A percentile compares a stretch with the other conserved stretches of the same genome.
Conservation (phyloP, 2,888 invertebrate species). For the Cantharis rustica region DNA sequence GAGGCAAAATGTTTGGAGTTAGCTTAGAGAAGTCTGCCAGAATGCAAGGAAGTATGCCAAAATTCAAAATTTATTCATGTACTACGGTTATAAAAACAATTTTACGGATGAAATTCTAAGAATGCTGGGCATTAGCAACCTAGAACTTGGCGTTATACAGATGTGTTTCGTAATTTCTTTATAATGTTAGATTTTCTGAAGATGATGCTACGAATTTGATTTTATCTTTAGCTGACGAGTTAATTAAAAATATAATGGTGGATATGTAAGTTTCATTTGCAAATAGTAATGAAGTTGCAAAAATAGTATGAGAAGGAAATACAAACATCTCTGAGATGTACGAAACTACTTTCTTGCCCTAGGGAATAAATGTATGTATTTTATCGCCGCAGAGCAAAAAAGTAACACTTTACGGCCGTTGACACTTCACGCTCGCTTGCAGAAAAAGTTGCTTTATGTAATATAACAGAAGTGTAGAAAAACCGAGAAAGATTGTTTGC, state of each 20-base stretch:
- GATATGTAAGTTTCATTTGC: conserved; percentile 9
- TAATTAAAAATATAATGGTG: background rate
- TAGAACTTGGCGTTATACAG: background rate
- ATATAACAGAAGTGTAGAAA: too few relatives aligned
- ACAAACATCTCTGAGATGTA: too few relatives aligned
- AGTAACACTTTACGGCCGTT: too few relatives aligned
- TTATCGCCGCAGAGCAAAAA: too few relatives aligned
- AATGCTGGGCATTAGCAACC: too few relatives aligned
- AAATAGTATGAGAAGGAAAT: too few relatives aligned
- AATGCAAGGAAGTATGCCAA: background rate
- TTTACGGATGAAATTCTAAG: background rate
- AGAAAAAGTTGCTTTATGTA: too few relatives aligned
- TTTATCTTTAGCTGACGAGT: background rate
- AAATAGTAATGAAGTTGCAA: background rate
- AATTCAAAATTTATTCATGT: background rate
- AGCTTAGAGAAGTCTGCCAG: background rate
- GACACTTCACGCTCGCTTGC: too few relatives aligned
- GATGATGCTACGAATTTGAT: background rate
- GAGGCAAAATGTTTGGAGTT: background rate
- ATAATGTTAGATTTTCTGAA: background rate
- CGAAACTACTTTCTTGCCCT: too few relatives aligned
- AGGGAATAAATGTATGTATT: too few relatives aligned
- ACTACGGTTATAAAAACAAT: background rate
- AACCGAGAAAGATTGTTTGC: too few relatives aligned
- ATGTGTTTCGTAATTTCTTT: background rate